phyloP scores from a whole-genome alignment of 2,888 invertebrate species.

The Stenolophus ochropezus region DNA sequence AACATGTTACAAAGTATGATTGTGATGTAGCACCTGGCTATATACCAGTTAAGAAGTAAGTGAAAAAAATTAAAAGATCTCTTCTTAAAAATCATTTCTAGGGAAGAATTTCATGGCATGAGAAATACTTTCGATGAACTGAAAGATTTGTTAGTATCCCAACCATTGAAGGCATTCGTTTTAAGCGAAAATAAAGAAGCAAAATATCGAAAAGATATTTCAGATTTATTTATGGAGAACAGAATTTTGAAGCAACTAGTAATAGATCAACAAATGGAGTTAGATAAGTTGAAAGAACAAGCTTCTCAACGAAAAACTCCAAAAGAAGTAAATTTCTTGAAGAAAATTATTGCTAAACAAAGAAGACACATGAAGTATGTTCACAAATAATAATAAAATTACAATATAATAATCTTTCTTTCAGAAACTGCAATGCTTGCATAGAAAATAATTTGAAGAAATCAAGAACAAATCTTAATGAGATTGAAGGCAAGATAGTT shows the following conservation, averaged over 20 bases:
- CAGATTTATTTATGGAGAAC: conserved; percentile 65
- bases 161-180: conserved; percentile 66
- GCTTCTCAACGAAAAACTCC: conserved; percentile 57
- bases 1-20: not conserved
- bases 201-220: conserved; percentile 64
- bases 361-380: conserved; percentile 65
- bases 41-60: conserved; percentile 37
- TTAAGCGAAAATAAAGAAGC: conserved; percentile 65
- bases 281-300: conserved; percentile 53
- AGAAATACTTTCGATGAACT: conserved; percentile 66
- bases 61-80: not conserved
- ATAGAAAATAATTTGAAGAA: not conserved
- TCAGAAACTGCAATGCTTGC: not conserved
- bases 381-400: conserved; percentile 14
- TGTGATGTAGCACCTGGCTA: not conserved
- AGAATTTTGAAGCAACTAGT: conserved; percentile 60
- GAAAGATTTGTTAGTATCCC: conserved; percentile 66
- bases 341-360: conserved; percentile 68
- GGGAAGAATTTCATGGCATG: conserved; percentile 23
- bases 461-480: conserved; percentile 26
- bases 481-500: conserved; percentile 57
- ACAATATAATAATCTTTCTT: not conserved
- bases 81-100: not conserved
- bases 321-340: conserved; percentile 65
- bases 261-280: conserved; percentile 49